phyloP scores from a whole-genome alignment of 2,797 vertebrate species.

The Neosilurus mollespiculum region DNA sequence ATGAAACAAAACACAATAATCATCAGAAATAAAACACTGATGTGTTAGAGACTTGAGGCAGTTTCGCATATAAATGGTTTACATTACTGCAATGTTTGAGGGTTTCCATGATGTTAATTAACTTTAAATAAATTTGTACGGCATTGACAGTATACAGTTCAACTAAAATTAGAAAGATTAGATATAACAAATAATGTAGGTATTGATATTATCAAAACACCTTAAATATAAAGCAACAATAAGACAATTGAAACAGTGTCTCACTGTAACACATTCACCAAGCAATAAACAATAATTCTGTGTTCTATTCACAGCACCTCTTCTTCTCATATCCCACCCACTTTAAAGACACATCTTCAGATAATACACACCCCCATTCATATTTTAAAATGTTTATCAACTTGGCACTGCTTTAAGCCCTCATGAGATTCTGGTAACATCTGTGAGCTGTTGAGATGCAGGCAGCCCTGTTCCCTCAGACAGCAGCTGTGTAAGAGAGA shows the following conservation, averaged over 20 bases:
- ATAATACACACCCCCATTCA: conserved; percentile 34
- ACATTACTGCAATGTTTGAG: neutral
- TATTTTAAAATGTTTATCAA: conserved; percentile 39
- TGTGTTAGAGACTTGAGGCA: neutral
- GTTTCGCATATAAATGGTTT: conserved; percentile 7
- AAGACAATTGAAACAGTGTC: neutral
- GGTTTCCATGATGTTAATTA: neutral
- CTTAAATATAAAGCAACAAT: neutral
- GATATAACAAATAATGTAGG: neutral
- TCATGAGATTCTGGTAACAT: conserved; percentile 37
- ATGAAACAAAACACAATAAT: neutral
- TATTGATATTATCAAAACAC: neutral
- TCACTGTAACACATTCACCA: neutral
- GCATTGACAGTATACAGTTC: neutral
- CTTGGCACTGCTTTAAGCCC: conserved; percentile 20
- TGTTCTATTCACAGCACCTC: neutral
- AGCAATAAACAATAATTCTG: neutral
- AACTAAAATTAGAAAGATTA: neutral
- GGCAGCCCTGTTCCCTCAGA: conserved; percentile 28
- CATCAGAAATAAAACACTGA: neutral
- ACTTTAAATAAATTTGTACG: neutral
- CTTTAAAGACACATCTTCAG: conserved; percentile 27
- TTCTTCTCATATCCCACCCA: neutral
- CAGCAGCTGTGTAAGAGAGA: conserved; percentile 29
- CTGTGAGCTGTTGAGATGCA: conserved; percentile 38